Evolutionary conservation across 2,113 vertebrate genomes (phyloP).

Genomic region (Megatriorchis doriae): DNA sequence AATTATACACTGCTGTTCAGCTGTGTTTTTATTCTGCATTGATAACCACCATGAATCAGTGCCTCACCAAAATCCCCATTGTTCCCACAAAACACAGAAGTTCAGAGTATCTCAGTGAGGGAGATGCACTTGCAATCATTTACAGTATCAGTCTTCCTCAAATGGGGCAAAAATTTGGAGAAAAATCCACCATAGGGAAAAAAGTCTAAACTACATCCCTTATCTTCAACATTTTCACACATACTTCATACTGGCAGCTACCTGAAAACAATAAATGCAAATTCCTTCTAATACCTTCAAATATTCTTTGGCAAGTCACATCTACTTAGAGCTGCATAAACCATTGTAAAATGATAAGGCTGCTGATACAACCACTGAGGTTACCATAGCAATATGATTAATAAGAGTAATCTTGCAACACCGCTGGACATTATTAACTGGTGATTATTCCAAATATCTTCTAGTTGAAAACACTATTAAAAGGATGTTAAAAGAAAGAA

Average conservation of each 20-base stretch:
- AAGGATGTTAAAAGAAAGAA: neutral
- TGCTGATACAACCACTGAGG: neutral
- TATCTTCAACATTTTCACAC: neutral
- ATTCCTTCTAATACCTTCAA: constrained; percentile 22
- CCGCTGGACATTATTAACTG: neutral
- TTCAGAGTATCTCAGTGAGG: neutral
- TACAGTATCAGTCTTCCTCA: neutral
- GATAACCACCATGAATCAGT: neutral
- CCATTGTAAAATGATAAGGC: neutral
- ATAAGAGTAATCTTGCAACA: neutral
- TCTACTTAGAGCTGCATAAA: neutral
- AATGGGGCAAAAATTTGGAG: neutral
- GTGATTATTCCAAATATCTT: neutral
- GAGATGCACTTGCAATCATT: neutral
- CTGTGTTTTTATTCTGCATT: neutral
- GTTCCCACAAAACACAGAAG: neutral
- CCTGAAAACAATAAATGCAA: neutral
- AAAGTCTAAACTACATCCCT: neutral
- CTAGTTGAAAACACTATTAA: neutral
- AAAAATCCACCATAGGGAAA: neutral
- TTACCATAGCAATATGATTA: constrained; percentile 6
- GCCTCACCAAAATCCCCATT: neutral
- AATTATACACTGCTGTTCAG: neutral
- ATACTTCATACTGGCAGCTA: neutral
- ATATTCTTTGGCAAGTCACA: constrained; percentile 4